Evolutionary conservation across 2,888 invertebrate species (phyloP).

Genomic region (Deroplatys truncata): DNA sequence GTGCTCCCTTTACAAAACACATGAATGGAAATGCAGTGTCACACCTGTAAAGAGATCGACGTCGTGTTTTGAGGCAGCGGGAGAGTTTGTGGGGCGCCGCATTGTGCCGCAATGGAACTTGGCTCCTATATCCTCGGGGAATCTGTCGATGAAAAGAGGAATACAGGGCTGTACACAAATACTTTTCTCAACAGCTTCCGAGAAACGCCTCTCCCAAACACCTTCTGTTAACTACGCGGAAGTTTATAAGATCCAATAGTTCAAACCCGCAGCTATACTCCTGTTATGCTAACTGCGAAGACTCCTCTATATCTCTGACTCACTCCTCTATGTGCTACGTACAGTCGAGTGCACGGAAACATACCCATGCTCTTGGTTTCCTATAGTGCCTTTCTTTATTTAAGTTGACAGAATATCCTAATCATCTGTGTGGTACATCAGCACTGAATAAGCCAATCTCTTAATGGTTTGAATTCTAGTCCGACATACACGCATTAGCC

Average conservation of each 20-base stretch:
- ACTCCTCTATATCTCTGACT: too few relatives aligned
- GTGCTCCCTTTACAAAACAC: conserved; percentile 1
- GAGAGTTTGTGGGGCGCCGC: not conserved
- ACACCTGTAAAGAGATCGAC: not conserved
- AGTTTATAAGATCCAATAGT: not conserved
- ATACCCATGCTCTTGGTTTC: too few relatives aligned
- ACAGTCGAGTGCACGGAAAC: too few relatives aligned
- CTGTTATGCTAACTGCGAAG: too few relatives aligned
- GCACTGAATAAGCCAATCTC: too few relatives aligned
- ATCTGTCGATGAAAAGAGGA: not conserved
- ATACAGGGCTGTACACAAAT: not conserved
- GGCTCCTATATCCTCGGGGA: not conserved
- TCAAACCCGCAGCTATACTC: not conserved
- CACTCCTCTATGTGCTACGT: too few relatives aligned
- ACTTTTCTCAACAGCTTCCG: not conserved
- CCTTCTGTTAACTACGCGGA: not conserved
- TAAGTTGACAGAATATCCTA: too few relatives aligned
- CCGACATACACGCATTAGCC: too few relatives aligned
- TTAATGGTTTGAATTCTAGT: too few relatives aligned
- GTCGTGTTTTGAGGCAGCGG: not conserved
- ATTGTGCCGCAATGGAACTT: not conserved
- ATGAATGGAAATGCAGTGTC: conserved; percentile 4
- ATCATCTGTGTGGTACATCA: too few relatives aligned
- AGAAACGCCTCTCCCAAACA: not conserved
- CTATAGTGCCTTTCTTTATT: too few relatives aligned